A percentile compares a stretch with the other conserved stretches of the same genome.
Conservation (phyloP, 2,797 vertebrate genomes). For the Eupleurogrammus muticus region DNA sequence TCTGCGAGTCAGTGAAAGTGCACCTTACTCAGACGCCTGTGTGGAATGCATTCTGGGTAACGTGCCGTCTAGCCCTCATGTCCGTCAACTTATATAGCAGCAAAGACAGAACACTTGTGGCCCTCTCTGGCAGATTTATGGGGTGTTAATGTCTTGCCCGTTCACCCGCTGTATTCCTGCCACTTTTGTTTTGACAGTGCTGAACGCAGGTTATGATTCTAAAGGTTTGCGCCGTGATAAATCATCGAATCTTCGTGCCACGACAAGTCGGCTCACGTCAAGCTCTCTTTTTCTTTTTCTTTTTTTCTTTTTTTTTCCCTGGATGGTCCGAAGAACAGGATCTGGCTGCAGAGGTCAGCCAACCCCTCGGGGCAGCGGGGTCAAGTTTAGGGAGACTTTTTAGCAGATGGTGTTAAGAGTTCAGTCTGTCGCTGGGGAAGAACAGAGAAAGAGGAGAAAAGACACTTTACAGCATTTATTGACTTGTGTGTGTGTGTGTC, state of each 20-base stretch:
- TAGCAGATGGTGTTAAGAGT: constrained; percentile 81
- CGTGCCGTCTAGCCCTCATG: constrained; percentile 66
- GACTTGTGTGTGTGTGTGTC: constrained; percentile 59
- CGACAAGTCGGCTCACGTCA: constrained; percentile 54
- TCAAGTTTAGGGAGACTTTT: constrained; percentile 81
- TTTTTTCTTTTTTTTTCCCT: no score
- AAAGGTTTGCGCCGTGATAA: constrained; percentile 43
- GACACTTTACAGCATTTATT: constrained; percentile 74
- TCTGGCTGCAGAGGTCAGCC: constrained; percentile 59
- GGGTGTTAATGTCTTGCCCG: constrained; percentile 62
- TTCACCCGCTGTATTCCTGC: constrained; percentile 40
- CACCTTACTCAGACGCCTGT: constrained; percentile 75
- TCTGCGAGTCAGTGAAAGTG: constrained; percentile 72
- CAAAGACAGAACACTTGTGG: constrained; percentile 71
- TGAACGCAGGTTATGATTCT: constrained; percentile 58
- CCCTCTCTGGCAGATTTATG: constrained; percentile 71
- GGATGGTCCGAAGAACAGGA: constrained; percentile 32
- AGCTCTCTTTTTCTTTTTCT: constrained; percentile 27
- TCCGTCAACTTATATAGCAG: constrained; percentile 72
- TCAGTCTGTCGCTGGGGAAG: constrained; percentile 74
- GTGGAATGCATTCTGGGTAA: constrained; percentile 79
- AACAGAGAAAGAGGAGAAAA: constrained; percentile 69
- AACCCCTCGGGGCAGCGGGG: constrained; percentile 61
- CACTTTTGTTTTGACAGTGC: constrained; percentile 66
- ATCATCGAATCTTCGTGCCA: constrained; percentile 35